Conservation (phyloP, 2,797 vertebrate species). For the Melopsittacus undulatus region DNA sequence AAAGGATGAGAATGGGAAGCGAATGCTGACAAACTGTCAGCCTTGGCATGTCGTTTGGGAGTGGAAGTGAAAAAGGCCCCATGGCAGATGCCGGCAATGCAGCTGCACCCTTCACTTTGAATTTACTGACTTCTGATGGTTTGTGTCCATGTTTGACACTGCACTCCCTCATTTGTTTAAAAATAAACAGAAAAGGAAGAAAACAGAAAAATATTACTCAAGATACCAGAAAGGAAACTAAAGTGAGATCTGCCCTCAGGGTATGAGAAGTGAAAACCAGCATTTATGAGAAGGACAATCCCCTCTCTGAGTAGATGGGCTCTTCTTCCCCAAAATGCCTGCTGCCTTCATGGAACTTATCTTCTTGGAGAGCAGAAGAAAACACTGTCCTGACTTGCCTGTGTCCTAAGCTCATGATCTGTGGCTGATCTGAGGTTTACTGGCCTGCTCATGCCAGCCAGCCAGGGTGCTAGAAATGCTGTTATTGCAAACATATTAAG, state of each 20-base stretch:
- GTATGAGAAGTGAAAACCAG: not conserved
- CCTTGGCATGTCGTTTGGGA: not conserved
- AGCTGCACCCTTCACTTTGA: slow-evolving; percentile 32
- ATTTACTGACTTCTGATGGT: slow-evolving; percentile 41
- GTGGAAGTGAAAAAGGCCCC: not conserved
- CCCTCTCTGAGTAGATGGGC: not conserved
- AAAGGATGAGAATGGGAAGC: slow-evolving; percentile 51
- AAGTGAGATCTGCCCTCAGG: not conserved
- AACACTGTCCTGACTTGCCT: not conserved
- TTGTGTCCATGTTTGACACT: not conserved
- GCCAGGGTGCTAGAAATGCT: not conserved
- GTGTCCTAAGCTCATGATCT: not conserved
- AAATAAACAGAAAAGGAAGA: slow-evolving; percentile 32
- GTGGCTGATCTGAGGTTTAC: not conserved
- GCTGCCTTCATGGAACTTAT: not conserved
- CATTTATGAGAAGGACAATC: not conserved
- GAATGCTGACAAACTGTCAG: slow-evolving; percentile 56
- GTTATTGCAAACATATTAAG: not conserved
- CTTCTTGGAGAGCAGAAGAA: not conserved
- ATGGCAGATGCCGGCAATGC: not conserved
- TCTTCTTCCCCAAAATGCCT: not conserved
- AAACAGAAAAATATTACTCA: not conserved
- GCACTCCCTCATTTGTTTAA: slow-evolving; percentile 44
- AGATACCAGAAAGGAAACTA: not conserved
- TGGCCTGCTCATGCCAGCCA: not conserved